Percentiles rank a stretch among this genome's conserved stretches.
These are phyloP conservation scores for Sterna hirundo DNA, from an alignment of 2,113 vertebrate species.

Conservation along the genomic window DNA sequence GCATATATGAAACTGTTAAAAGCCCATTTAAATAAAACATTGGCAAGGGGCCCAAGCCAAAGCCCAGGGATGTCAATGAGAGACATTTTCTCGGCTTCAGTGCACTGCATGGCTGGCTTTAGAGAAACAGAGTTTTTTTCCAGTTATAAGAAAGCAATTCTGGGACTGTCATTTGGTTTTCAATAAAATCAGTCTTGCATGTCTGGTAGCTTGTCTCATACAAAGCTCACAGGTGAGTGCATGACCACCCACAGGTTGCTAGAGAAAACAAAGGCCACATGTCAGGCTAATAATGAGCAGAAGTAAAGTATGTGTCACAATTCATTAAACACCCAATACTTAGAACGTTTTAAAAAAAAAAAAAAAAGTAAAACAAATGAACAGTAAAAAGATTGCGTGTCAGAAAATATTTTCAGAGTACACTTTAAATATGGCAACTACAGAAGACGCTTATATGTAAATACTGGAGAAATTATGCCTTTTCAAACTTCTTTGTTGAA, in stretches of 20 bases:
- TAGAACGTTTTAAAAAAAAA: not conserved
- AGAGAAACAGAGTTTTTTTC: constrained; percentile 3
- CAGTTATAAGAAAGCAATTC: not conserved
- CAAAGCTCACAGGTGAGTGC: constrained; percentile 15
- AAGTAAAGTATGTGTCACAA: not conserved
- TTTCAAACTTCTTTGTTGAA: not conserved
- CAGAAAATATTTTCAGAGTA: not conserved
- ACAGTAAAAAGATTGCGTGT: not conserved
- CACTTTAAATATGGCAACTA: not conserved
- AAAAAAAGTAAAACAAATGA: not conserved
- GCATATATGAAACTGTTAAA: constrained; percentile 13
- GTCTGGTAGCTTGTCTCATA: not conserved
- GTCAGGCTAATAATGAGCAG: constrained; percentile 21
- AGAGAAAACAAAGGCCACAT: constrained; percentile 7
- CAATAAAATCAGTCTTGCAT: constrained; percentile 21
- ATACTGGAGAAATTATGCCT: not conserved
- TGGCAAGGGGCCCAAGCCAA: not conserved
- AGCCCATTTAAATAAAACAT: constrained; percentile 15
- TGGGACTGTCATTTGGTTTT: not conserved
- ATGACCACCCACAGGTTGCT: not conserved
- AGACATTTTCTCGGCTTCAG: not conserved
- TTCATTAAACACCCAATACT: not conserved
- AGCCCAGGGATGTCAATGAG: not conserved
- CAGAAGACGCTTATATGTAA: not conserved
- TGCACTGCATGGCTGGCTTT: not conserved